Percentiles rank a stretch among this genome's conserved stretches.
Evolutionary conservation across 2,113 vertebrate genomes (phyloP).

Genomic region (Chionomys nivalis): DNA sequence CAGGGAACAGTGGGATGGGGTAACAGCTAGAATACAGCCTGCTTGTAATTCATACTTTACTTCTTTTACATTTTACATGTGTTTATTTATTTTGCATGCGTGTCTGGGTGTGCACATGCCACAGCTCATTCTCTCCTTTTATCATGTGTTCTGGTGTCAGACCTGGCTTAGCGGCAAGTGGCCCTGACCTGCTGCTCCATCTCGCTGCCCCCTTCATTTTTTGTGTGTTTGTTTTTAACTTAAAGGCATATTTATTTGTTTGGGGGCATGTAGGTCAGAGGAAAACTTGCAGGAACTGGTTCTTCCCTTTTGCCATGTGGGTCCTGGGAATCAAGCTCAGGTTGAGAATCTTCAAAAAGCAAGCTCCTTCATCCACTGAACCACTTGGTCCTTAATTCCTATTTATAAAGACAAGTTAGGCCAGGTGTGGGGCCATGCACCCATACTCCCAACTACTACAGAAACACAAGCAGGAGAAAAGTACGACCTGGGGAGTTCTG

Average conservation of each 20-base stretch:
- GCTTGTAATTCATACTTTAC: background rate
- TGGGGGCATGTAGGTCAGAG: background rate
- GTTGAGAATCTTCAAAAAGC: background rate
- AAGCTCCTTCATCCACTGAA: background rate
- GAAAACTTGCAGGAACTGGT: too few species aligned
- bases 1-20: background rate
- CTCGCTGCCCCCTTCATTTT: background rate
- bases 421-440: background rate
- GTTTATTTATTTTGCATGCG: too few species aligned
- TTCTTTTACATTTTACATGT: too few species aligned
- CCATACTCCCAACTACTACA: background rate
- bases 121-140: background rate
- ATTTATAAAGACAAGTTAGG: background rate
- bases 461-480: background rate
- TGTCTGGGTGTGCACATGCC: too few species aligned
- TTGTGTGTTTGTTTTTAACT: too few species aligned
- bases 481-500: background rate
- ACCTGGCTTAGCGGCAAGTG: too few species aligned
- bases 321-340: too few species aligned
- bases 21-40: background rate
- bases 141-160: background rate
- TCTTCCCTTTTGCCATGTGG: too few species aligned
- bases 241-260: too few species aligned
- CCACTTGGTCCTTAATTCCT: background rate
- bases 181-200: background rate